Evolutionary conservation across 2,888 invertebrate species (phyloP).

Genomic region (Brachynemurus nebulosus): DNA sequence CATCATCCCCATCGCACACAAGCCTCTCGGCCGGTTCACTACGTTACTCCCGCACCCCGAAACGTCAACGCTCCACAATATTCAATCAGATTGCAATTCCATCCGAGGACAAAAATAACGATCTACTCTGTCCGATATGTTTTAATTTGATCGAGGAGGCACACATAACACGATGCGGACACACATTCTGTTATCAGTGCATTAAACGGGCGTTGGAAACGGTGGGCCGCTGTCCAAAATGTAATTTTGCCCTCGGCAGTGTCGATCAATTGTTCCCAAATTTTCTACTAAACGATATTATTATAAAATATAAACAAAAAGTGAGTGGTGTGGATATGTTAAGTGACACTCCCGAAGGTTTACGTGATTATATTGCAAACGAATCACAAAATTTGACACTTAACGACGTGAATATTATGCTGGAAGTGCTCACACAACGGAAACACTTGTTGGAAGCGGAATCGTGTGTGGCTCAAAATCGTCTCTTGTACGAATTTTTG

Average conservation of each 20-base stretch:
- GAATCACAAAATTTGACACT: conserved; percentile 59
- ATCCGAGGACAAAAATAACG: conserved; percentile 47
- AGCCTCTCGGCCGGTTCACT: background rate
- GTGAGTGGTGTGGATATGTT: conserved; percentile 33
- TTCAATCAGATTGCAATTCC: conserved; percentile 41
- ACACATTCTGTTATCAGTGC: conserved; percentile 80
- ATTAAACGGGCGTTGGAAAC: conserved; percentile 52
- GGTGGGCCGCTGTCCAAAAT: conserved; percentile 67
- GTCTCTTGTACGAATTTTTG: conserved; percentile 72
- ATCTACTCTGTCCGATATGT: conserved; percentile 66
- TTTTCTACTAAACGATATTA: conserved; percentile 68
- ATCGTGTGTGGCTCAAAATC: conserved; percentile 63
- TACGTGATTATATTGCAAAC: conserved; percentile 49
- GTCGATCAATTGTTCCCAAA: conserved; percentile 73
- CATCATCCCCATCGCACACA: background rate
- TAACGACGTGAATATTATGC: conserved; percentile 67
- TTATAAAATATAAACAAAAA: conserved; percentile 52
- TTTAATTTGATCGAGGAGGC: conserved; percentile 81
- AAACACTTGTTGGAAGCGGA: conserved; percentile 72
- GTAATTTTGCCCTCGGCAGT: conserved; percentile 54
- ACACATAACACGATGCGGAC: conserved; percentile 82
- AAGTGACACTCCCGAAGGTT: conserved; percentile 34
- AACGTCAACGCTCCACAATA: conserved; percentile 35
- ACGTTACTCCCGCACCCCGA: conserved; percentile 29
- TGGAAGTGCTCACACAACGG: conserved; percentile 63